Conservation (phyloP, 2,113 vertebrate genomes). For the Triplophysa tibetana region DNA sequence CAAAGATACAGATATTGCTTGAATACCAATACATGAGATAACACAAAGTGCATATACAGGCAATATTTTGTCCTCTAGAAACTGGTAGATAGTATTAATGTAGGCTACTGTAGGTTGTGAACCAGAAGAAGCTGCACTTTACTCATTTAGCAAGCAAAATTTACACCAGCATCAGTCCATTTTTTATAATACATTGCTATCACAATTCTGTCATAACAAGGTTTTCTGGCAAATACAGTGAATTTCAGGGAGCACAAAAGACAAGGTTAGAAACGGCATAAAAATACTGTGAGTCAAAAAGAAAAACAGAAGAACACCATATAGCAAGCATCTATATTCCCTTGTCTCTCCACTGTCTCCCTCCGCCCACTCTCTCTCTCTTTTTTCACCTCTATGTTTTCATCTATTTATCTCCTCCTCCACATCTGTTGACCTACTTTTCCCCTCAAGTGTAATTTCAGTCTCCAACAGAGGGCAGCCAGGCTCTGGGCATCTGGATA, state of each 20-base stretch:
- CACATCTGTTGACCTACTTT: slow-evolving; percentile 63
- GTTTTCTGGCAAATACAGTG: background rate
- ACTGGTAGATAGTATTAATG: background rate
- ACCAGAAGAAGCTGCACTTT: background rate
- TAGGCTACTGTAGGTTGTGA: background rate
- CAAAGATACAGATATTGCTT: too few species aligned
- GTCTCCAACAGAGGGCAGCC: slow-evolving; percentile 66
- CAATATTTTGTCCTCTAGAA: background rate
- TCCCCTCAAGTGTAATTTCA: slow-evolving; percentile 38
- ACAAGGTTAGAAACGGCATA: slow-evolving; percentile 21
- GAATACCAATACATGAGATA: too few species aligned
- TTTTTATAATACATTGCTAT: background rate
- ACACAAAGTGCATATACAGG: too few species aligned
- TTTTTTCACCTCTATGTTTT: background rate
- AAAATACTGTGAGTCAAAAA: background rate
- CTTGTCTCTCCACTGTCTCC: background rate
- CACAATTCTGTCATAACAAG: slow-evolving; percentile 38
- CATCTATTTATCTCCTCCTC: slow-evolving; percentile 1
- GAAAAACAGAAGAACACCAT: background rate
- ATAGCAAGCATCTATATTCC: slow-evolving; percentile 5
- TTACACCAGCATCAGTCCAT: background rate
- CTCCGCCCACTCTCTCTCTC: slow-evolving; percentile 12
- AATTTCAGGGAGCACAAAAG: slow-evolving; percentile 24
- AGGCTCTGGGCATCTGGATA: slow-evolving; percentile 45
- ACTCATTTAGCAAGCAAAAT: background rate